Base-by-base conservation (phyloP, 2,113 vertebrate species). In the Spilogale gracilis region DNA sequence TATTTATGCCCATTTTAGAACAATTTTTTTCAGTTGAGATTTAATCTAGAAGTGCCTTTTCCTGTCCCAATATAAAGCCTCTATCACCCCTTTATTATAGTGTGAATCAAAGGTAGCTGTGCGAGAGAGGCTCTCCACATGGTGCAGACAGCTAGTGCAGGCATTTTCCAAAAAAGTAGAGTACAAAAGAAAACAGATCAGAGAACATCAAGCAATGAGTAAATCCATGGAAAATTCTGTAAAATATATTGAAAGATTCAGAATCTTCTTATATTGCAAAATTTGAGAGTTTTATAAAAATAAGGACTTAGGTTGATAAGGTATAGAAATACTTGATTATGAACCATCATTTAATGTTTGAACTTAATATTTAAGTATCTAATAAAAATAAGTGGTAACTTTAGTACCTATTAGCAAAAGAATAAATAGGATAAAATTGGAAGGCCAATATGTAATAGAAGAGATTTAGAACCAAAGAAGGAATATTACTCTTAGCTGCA, bases 1-100 rank as follows among this genome's bases (percentile, higher is more conserved):
- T 30, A 16, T 54, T 58, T 95, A 25, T 43, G 0, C 14, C 6
- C 8, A 25, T 23, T 21, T n/a, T 81, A 67, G 48, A 17, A 90
- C 1, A 16, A 5, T 69, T 74, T 58, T 52, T 80, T 63, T 52
- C n/a, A 61, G 4, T 56, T 25, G 60, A 89, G 12, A 32, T 9
- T 45, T 90, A 30, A 73, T 56, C 7, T 88, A 54, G 45, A 71
- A 78, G 9, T 43, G 18, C 73, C 32, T n/a, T 63, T 63, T 84
- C 10, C 13, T 89, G 11, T 6, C 14, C 30, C 0, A 12, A 58
- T 65, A 25, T 18, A 92, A 78, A 88, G 23, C 7, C 18, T 43
- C 1, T 5, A 9, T 50, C 48, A 27, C 0, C 0, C 3, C 9
- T 48, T 67, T 63, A n/a, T 6, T 76, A 38, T 2, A 48, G 11